Evolutionary conservation across 2,797 vertebrate species (phyloP), one percentile per base, ranked within the genome.

Genomic region (Argyrosomus regius): DNA sequence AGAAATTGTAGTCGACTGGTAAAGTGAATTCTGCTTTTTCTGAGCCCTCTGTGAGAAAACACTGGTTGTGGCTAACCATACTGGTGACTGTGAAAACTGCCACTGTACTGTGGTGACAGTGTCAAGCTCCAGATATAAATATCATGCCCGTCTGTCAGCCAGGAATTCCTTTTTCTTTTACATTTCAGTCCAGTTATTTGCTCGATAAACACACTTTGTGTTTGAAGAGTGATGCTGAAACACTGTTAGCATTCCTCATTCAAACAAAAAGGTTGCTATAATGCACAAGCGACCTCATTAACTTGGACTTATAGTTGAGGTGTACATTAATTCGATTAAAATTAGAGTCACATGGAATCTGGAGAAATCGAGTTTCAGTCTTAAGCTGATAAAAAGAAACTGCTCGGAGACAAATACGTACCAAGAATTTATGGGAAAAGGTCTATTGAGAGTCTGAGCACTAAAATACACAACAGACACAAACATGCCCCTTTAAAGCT

Each of bases 351-450:
- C 3, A 1, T 1, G 50, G 39, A 39, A 39, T 67, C 3, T 53
- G 11, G 8, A 35, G 52, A 50, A 35, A 59, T 18, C 0, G 41
- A 22, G 28, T 13, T 39, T 12, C 0, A 56, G 48, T 48, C 53
- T 53, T 14, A 26, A 59, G 28, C 17, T 28, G 35, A 41, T 58
- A 16, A 58, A 66, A 78, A 39, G 20, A 63, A 43, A 67, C 18
- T 5, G n/a, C 63, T 67, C 3, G 0, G 26, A 64, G 41, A 67
- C 41, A 68, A 74, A 61, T 17, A 49, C 0, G 0, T 24, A 49
- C 24, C 20, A 78, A 50, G 39, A 63, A 59, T 77, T 59, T 61
- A 62, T 49, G 17, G 12, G n/a, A 62, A 20, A 70, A 66, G n/a
- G 14, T 60, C 14, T 63, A 9, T 35, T 46, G 28, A 58, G 46